Base-by-base conservation (phyloP, 2,888 invertebrate genomes). In the Agapetus fuscipes region DNA sequence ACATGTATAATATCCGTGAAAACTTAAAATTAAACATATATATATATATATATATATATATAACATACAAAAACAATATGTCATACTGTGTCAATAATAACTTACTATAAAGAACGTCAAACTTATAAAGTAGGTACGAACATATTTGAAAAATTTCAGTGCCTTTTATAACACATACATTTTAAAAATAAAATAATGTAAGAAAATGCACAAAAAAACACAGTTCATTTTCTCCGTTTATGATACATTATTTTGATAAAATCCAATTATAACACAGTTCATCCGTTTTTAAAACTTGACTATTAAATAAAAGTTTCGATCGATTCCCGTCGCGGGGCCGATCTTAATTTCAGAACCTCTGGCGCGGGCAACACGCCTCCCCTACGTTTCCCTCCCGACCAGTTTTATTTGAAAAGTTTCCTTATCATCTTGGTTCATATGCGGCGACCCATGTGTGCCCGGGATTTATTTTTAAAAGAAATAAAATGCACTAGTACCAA, bases 331-430 rank as follows among this genome's bases (percentile, higher is more conserved):
- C 4, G 20, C 9, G 9, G 5, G 20, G 9, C n/a, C n/a, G n/a
- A n/a, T 20, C 5, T 20, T 20, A 20, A 20, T 6, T 9, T 20
- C 4, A 9, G 20, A 20, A 20, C 4, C 4, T 20, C 20, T 20
- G 20, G 9, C 4, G 20, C 4, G 5, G 20, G 9, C 20, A 9
- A 20, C 20, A 20, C 4, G 20, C 9, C 20, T 20, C 20, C 30
- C 24, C 35, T 15, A 10, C 17, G 15, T n/a, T 28, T 37, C 20
- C 28, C 33, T 35, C 30, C 28, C 40, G 27, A 41, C 31, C 32
- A 28, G 27, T 41, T 41, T 41, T 41, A 41, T 41, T 41, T 37
- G 41, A 41, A 41, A 41, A 41, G 28, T 41, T 41, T 41, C 31
- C 36, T 41, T 41, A 41, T 41, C 41, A 33, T 33, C 32, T 24